Conservation (phyloP, 2,113 vertebrate species). For the Genyomyrus donnyi region DNA sequence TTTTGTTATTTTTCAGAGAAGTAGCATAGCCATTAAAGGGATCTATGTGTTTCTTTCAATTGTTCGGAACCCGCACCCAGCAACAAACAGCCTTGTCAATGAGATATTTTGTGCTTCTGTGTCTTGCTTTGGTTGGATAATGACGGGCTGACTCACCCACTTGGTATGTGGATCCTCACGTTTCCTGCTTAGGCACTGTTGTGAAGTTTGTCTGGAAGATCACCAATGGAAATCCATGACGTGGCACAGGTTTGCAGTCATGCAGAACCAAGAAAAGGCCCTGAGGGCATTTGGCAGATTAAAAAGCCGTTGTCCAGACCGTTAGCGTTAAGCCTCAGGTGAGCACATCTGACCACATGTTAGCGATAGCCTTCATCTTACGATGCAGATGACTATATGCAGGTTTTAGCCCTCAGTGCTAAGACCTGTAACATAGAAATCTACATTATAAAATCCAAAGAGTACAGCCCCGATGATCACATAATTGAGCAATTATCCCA, state of each 20-base stretch:
- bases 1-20: conserved; percentile 4
- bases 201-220: background rate
- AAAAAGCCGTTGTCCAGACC: background rate
- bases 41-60: background rate
- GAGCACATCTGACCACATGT: background rate
- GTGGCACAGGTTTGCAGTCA: background rate
- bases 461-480: background rate
- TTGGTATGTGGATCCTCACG: background rate
- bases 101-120: background rate
- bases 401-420: background rate
- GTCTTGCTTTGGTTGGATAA: background rate
- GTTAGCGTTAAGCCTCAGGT: background rate
- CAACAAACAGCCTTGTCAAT: background rate
- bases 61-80: background rate
- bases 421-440: background rate
- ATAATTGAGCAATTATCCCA: background rate
- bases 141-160: background rate
- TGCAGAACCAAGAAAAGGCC: background rate
- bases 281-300: background rate
- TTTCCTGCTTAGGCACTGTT: too few species aligned
- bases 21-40: background rate
- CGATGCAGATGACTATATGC: background rate
- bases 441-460: background rate
- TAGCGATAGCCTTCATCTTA: background rate
- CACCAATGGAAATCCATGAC: background rate